A percentile compares a stretch with the other conserved stretches of the same genome.
Conservation (phyloP, 1,140 invertebrate genomes). For the Aphaenogaster ashmeadi region DNA sequence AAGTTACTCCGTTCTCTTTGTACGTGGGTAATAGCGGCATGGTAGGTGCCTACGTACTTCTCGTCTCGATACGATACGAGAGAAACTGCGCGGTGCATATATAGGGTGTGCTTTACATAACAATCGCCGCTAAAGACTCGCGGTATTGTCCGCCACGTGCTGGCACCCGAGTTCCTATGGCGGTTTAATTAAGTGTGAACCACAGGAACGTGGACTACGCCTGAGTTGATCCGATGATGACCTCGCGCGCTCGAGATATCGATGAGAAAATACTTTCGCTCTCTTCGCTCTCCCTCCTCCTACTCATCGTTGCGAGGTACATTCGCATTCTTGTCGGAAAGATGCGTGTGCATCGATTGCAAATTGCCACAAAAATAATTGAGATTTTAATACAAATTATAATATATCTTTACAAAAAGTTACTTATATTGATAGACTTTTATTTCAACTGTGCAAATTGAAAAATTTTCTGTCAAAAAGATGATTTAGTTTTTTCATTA, state of each 20-base stretch:
- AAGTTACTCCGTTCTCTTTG: constrained; percentile 56
- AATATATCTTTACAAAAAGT: background rate
- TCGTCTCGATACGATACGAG: constrained; percentile 80
- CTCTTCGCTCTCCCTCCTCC: constrained; percentile 9
- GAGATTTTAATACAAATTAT: constrained; percentile 1
- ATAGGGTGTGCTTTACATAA: constrained; percentile 87
- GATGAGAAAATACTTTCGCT: constrained; percentile 81
- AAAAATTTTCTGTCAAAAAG: background rate
- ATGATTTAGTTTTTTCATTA: background rate
- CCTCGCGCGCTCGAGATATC: constrained; percentile 83
- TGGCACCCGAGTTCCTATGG: constrained; percentile 83
- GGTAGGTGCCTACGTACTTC: constrained; percentile 65
- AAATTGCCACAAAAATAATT: background rate
- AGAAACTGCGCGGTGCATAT: constrained; percentile 80
- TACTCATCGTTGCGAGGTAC: background rate
- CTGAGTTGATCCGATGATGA: constrained; percentile 87
- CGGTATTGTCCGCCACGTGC: constrained; percentile 87
- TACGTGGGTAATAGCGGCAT: constrained; percentile 41
- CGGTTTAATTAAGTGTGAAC: constrained; percentile 88
- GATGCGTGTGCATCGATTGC: background rate
- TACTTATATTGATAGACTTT: background rate
- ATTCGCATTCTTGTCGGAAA: constrained; percentile 18
- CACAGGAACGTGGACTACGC: constrained; percentile 86
- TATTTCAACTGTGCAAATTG: background rate
- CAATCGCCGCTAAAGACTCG: constrained; percentile 87